These are phyloP conservation scores for Sapayoa aenigma DNA, from an alignment of 2,113 vertebrate species.

Conservation along the genomic window DNA sequence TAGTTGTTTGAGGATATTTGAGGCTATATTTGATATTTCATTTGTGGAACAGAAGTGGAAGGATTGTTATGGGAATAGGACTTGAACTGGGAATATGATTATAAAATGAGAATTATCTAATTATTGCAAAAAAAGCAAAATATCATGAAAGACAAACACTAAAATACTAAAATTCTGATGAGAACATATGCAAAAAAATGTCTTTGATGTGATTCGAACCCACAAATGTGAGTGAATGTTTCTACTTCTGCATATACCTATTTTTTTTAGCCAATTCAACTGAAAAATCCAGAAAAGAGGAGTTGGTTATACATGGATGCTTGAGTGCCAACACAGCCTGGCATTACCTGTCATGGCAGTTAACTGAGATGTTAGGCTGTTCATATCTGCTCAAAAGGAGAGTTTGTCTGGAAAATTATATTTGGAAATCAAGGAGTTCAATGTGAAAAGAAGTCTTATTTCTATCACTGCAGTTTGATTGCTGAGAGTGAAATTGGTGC, in stretches of 20 bases:
- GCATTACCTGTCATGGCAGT: background rate
- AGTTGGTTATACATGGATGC: fast-evolving
- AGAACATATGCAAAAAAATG: background rate
- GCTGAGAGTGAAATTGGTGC: background rate
- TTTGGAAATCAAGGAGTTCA: background rate
- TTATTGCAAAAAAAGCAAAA: background rate
- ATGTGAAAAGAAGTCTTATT: background rate
- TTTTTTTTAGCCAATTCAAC: background rate
- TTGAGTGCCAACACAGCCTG: background rate
- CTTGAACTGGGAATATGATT: background rate
- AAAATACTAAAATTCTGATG: background rate
- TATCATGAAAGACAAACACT: background rate
- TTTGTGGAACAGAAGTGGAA: background rate
- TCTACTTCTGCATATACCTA: background rate
- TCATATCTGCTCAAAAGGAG: background rate
- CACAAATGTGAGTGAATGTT: background rate
- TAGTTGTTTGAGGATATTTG: background rate
- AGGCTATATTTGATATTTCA: background rate
- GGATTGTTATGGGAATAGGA: background rate
- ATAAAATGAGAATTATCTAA: background rate
- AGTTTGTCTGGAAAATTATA: background rate
- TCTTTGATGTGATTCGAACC: background rate
- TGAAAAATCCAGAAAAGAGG: background rate
- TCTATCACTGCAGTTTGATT: background rate
- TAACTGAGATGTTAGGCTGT: background rate